Percentiles rank a stretch among this genome's conserved stretches.
Evolutionary conservation across 2,113 vertebrate genomes (phyloP).

Genomic region (Urocynchramus pylzowi): DNA sequence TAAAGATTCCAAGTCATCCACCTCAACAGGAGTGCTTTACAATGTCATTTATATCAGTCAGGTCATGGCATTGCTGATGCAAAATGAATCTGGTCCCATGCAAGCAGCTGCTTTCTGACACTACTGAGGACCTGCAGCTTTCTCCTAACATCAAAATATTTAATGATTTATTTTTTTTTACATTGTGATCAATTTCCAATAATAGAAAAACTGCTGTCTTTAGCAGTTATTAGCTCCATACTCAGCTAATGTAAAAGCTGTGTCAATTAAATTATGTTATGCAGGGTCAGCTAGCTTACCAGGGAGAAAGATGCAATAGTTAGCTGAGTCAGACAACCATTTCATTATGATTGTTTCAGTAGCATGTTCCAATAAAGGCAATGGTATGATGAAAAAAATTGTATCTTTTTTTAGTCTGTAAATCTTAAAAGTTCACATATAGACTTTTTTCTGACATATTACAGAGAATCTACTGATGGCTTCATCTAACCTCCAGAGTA

Average conservation of each 20-base stretch:
- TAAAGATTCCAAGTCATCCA: not conserved
- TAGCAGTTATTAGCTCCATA: not conserved
- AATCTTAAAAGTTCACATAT: not conserved
- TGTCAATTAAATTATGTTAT: not conserved
- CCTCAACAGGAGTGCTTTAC: not conserved
- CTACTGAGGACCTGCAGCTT: not conserved
- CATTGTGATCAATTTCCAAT: not conserved
- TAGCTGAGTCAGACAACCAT: not conserved
- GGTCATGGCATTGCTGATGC: not conserved
- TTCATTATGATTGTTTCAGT: not conserved
- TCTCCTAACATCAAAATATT: not conserved
- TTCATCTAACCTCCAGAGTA: not conserved
- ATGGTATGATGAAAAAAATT: not conserved
- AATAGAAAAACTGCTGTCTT: not conserved
- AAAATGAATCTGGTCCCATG: not conserved
- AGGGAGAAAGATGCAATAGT: not conserved
- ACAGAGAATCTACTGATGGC: not conserved
- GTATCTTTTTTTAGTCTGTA: not conserved
- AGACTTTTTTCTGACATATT: not conserved
- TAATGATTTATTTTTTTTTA: not conserved
- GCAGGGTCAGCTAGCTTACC: not conserved
- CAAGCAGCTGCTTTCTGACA: not conserved
- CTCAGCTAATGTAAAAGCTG: not conserved
- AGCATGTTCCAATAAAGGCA: not conserved
- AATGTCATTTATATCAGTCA: not conserved